Conservation (phyloP, 2,797 vertebrate species). For the Heterohyrax brucei region DNA sequence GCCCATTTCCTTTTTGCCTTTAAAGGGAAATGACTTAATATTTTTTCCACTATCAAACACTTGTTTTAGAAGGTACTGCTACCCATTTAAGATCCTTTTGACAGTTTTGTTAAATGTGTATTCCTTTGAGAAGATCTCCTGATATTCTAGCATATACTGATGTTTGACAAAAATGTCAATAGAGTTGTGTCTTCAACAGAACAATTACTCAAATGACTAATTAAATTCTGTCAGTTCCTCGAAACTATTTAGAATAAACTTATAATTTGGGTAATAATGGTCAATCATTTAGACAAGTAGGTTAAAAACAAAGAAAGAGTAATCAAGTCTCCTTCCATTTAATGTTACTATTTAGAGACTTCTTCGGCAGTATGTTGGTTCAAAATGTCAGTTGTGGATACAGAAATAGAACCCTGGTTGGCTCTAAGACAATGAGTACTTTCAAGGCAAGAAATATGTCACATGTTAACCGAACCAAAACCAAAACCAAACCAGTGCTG, state of each 20-base stretch:
- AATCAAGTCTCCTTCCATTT: neutral
- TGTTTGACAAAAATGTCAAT: slow-evolving; percentile 53
- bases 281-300: slow-evolving; percentile 15
- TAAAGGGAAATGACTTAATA: slow-evolving; percentile 40
- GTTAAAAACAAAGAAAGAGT: slow-evolving; percentile 15
- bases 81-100: slow-evolving; percentile 47
- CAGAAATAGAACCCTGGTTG: neutral
- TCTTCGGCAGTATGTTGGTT: neutral
- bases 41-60: neutral
- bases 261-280: neutral
- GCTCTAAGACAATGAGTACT: neutral
- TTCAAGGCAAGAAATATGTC: neutral
- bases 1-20: slow-evolving; percentile 28
- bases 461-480: neutral
- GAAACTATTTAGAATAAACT: slow-evolving; percentile 44
- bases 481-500: no score
- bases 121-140: slow-evolving; percentile 2
- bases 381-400: neutral
- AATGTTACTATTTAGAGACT: neutral
- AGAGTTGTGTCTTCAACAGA: neutral
- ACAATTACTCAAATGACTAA: slow-evolving; percentile 62
- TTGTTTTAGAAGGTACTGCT: neutral
- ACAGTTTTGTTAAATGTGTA: slow-evolving; percentile 24
- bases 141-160: neutral
- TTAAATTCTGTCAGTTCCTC: neutral